phyloP scores from a whole-genome alignment of 2,888 invertebrate species.

The Crossocerus cetratus region DNA sequence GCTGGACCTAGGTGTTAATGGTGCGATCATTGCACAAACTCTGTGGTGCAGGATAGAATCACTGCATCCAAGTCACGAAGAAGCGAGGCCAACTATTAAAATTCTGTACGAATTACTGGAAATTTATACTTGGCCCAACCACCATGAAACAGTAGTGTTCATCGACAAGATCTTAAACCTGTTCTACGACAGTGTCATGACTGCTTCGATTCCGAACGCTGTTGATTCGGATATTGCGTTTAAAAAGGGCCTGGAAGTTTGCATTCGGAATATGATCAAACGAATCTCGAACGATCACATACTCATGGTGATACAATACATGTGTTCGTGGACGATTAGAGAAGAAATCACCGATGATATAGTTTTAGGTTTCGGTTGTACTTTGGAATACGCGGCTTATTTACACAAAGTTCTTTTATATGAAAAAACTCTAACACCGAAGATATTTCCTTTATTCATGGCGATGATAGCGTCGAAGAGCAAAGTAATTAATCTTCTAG shows the following conservation, averaged over 20 bases:
- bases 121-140: slow-evolving; percentile 76
- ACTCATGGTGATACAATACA: slow-evolving; percentile 77
- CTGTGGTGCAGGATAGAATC: slow-evolving; percentile 64
- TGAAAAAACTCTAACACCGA: slow-evolving; percentile 76
- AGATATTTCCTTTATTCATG: slow-evolving; percentile 78
- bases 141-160: slow-evolving; percentile 76
- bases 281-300: slow-evolving; percentile 78
- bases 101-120: slow-evolving; percentile 79
- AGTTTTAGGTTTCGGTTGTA: slow-evolving; percentile 78
- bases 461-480: slow-evolving; percentile 78
- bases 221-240: slow-evolving; percentile 72
- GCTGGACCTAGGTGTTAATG: slow-evolving; percentile 57
- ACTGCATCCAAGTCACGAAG: slow-evolving; percentile 66
- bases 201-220: slow-evolving; percentile 47
- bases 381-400: slow-evolving; percentile 79
- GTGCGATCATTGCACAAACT: slow-evolving; percentile 51
- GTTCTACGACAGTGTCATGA: slow-evolving; percentile 77
- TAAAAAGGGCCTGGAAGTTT: slow-evolving; percentile 79
- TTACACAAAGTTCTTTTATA: slow-evolving; percentile 77
- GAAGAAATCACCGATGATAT: slow-evolving; percentile 76
- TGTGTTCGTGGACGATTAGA: slow-evolving; percentile 79
- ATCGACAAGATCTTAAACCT: slow-evolving; percentile 78
- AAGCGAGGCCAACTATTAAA: slow-evolving; percentile 77
- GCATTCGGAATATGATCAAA: slow-evolving; percentile 78
- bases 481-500: slow-evolving; percentile 78